Conservation (phyloP, 2,888 invertebrate species). For the Tipula vernalis region DNA sequence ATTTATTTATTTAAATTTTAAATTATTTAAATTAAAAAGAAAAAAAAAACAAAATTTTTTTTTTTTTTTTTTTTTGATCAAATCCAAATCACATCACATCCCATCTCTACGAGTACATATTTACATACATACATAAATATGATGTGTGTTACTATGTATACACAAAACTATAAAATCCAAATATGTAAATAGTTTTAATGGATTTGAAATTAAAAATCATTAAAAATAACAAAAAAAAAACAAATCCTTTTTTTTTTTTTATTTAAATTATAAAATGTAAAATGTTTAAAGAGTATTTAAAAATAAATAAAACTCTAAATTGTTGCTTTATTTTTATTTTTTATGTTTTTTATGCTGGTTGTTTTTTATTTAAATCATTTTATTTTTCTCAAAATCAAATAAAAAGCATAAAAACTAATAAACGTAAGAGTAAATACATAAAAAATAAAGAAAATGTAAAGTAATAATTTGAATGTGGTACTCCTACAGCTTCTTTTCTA, state of each 20-base stretch:
- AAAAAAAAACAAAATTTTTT: too few species aligned
- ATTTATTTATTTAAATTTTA: background rate
- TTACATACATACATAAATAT: background rate
- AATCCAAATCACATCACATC: background rate
- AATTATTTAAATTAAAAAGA: too few species aligned
- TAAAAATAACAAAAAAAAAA: background rate
- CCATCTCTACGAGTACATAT: background rate
- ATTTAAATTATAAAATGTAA: background rate
- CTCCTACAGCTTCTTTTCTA: background rate
- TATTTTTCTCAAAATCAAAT: background rate
- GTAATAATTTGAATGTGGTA: background rate
- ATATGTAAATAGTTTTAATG: conserved; percentile 4
- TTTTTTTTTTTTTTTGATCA: background rate
- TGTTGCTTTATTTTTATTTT: background rate
- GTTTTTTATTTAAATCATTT: background rate
- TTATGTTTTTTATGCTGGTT: background rate
- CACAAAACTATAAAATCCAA: background rate
- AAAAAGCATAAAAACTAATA: background rate
- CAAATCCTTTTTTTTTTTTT: background rate
- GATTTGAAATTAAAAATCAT: background rate
- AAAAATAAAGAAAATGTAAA: background rate
- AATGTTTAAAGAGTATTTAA: background rate
- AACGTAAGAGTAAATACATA: background rate
- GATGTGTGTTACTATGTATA: background rate
- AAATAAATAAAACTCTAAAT: background rate